A percentile compares a stretch with the other conserved stretches of the same genome.
Evolutionary conservation across 2,888 invertebrate species (phyloP).

Genomic region (Anodontia alba): DNA sequence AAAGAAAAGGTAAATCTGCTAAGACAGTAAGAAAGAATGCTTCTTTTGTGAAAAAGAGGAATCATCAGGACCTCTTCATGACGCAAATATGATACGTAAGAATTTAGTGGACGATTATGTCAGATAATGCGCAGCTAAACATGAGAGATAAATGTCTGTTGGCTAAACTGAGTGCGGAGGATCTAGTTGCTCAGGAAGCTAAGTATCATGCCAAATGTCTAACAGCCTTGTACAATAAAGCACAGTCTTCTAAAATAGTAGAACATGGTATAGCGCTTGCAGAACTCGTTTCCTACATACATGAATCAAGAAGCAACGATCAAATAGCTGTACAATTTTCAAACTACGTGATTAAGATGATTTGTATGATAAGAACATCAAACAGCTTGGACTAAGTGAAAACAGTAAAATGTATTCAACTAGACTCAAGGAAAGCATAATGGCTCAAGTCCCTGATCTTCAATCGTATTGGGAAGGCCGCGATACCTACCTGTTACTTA

Average conservation of each 20-base stretch:
- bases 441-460: background rate
- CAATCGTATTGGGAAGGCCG: background rate
- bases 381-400: background rate
- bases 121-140: background rate
- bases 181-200: background rate
- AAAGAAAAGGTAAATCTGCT: background rate
- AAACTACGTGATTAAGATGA: background rate
- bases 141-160: background rate
- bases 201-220: background rate
- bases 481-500: background rate
- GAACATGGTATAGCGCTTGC: background rate
- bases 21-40: background rate
- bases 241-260: background rate
- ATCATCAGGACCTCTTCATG: background rate
- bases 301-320: background rate
- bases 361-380: background rate
- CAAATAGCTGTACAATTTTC: background rate
- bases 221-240: background rate
- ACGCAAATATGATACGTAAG: background rate
- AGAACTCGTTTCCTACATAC: background rate
- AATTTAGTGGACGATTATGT: background rate
- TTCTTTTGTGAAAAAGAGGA: background rate
- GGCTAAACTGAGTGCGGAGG: background rate
- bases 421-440: background rate
- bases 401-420: background rate